phyloP scores from a whole-genome alignment of 23 tunicate genomes.

The Trididemnum miniatum region DNA sequence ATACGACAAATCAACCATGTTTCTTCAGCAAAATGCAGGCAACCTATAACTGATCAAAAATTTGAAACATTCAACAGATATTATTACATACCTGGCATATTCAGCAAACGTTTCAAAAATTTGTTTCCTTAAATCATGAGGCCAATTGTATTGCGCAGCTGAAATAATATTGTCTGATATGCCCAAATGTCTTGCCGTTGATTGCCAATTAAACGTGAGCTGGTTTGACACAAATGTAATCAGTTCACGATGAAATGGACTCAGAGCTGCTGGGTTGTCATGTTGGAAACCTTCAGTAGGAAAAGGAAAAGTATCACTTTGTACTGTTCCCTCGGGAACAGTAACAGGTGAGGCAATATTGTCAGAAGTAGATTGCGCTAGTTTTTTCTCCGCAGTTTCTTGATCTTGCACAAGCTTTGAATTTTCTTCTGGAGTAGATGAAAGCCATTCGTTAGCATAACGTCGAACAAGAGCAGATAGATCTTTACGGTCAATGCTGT shows the following conservation, averaged over 20 bases:
- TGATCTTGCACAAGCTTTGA: background rate
- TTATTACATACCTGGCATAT: constrained; percentile 12
- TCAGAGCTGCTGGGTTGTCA: background rate
- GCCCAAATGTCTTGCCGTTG: background rate
- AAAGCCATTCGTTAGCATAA: constrained; percentile 11
- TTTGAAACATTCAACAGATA: no score
- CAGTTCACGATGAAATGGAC: background rate
- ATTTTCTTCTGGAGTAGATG: background rate
- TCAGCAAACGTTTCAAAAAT: constrained; percentile 10
- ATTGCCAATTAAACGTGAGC: constrained; percentile 6
- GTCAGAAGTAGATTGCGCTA: background rate
- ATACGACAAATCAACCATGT: no score
- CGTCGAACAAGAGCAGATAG: constrained; percentile 4
- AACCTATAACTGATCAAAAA: no score
- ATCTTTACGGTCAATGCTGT: constrained; percentile 38
- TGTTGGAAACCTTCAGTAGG: background rate
- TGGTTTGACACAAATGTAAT: background rate
- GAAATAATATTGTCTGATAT: constrained; percentile 6
- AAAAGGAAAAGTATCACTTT: background rate
- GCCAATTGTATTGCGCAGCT: constrained; percentile 13
- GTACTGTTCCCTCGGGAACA: background rate
- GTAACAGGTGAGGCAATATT: background rate
- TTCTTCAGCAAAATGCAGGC: no score
- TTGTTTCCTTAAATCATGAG: constrained; percentile 18
- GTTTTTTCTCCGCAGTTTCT: background rate